These are phyloP conservation scores for Apaloderma vittatum DNA, from an alignment of 2,113 vertebrate genomes.

Conservation along the genomic window DNA sequence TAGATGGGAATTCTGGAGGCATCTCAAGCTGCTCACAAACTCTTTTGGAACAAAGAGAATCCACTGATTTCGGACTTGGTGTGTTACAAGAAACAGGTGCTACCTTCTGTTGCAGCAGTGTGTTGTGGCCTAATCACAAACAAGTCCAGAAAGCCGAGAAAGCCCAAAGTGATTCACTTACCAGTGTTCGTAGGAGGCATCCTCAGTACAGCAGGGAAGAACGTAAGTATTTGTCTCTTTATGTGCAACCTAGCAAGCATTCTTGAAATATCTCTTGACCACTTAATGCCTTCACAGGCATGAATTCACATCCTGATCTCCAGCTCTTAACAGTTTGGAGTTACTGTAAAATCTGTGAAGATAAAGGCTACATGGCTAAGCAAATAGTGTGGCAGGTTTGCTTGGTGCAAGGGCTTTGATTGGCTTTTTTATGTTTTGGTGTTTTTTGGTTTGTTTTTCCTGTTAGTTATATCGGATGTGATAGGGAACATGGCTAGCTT, in stretches of 20 bases:
- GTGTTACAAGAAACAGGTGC: slow-evolving; percentile 75
- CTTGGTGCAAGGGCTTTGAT: neutral
- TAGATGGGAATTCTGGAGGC: slow-evolving; percentile 69
- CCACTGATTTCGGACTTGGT: slow-evolving; percentile 78
- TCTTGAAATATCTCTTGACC: neutral
- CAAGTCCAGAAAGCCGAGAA: slow-evolving; percentile 74
- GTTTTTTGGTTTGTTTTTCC: neutral
- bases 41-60: slow-evolving; percentile 82
- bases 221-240: slow-evolving; percentile 81
- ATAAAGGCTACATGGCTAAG: neutral
- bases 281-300: neutral
- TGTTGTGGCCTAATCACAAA: slow-evolving; percentile 78
- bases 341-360: neutral
- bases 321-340: neutral
- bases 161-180: slow-evolving; percentile 47
- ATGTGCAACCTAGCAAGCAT: neutral
- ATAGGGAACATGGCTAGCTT: neutral
- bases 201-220: slow-evolving; percentile 85
- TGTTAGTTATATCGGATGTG: neutral
- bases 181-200: slow-evolving; percentile 13
- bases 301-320: neutral
- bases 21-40: slow-evolving; percentile 81
- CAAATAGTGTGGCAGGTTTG: neutral
- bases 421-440: too few relatives aligned
- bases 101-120: slow-evolving; percentile 68